phyloP scores from a whole-genome alignment of 2,797 vertebrate species.

The Choloepus didactylus region DNA sequence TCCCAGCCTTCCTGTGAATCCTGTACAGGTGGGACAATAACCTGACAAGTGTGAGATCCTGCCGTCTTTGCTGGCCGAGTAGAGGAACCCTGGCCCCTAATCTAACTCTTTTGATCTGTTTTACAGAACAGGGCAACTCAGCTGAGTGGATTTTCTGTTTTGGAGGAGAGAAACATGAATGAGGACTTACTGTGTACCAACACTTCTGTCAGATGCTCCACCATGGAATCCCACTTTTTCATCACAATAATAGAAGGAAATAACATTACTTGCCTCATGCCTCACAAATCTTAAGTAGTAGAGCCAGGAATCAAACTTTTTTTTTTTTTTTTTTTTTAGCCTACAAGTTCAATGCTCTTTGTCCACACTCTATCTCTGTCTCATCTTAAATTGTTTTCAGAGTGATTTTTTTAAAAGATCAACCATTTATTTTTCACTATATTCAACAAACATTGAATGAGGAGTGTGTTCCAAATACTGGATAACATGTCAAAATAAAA shows the following conservation, averaged over 20 bases:
- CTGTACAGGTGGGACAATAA: neutral
- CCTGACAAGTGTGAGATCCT: neutral
- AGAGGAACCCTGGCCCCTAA: neutral
- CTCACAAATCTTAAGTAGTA: neutral
- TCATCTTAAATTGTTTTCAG: conserved; percentile 34
- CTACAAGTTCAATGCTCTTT: neutral
- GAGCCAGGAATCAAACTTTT: neutral
- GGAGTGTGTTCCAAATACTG: neutral
- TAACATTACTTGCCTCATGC: neutral
- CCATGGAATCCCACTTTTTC: neutral
- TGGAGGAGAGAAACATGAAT: neutral
- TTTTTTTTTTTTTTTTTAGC: neutral
- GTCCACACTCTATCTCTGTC: neutral
- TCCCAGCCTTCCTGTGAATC: neutral
- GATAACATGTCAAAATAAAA: neutral
- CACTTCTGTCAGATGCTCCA: neutral
- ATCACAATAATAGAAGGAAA: neutral
- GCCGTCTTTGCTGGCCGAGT: neutral
- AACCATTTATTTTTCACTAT: neutral
- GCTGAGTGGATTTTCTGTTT: neutral
- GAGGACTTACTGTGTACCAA: neutral
- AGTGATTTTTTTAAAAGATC: neutral
- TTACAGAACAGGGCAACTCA: neutral
- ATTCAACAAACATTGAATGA: conserved; percentile 1
- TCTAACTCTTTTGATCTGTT: neutral